phyloP scores from a whole-genome alignment of 2,888 invertebrate species.

The Vannuccia rotundouncinata region DNA sequence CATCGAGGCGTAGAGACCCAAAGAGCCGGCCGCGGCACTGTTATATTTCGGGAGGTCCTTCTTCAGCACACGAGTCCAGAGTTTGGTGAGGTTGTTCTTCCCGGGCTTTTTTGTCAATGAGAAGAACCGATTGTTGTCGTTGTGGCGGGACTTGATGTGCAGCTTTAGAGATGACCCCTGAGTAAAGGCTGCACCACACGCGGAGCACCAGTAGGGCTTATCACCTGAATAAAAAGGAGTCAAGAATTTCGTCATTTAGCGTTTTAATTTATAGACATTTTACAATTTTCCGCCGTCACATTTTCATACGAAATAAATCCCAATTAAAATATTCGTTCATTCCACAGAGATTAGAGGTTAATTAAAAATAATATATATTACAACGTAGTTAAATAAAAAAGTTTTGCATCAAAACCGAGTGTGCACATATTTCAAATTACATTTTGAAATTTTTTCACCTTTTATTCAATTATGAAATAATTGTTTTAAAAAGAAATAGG shows the following conservation, averaged over 20 bases:
- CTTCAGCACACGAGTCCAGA: constrained; percentile 40
- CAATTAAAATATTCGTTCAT: no score
- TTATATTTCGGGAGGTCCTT: constrained; percentile 37
- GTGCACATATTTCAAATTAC: no score
- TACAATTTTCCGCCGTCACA: no score
- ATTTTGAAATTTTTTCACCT: no score
- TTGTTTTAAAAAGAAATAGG: background rate
- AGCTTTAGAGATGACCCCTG: constrained; percentile 56
- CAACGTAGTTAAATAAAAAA: no score
- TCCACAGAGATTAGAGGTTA: no score
- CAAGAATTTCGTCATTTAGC: background rate
- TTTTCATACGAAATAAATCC: no score
- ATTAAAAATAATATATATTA: no score
- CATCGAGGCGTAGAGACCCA: background rate
- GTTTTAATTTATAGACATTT: no score
- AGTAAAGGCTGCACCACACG: constrained; percentile 56
- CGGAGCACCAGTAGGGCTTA: constrained; percentile 55
- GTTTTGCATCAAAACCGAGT: no score
- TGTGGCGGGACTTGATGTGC: constrained; percentile 56
- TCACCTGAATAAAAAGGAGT: constrained; percentile 46
- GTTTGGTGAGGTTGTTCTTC: constrained; percentile 40
- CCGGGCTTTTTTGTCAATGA: constrained; percentile 52
- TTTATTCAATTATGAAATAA: background rate
- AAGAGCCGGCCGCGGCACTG: background rate
- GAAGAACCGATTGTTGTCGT: constrained; percentile 55